Evolutionary conservation across 2,888 invertebrate genomes (phyloP).

Genomic region (Rutpela maculata): DNA sequence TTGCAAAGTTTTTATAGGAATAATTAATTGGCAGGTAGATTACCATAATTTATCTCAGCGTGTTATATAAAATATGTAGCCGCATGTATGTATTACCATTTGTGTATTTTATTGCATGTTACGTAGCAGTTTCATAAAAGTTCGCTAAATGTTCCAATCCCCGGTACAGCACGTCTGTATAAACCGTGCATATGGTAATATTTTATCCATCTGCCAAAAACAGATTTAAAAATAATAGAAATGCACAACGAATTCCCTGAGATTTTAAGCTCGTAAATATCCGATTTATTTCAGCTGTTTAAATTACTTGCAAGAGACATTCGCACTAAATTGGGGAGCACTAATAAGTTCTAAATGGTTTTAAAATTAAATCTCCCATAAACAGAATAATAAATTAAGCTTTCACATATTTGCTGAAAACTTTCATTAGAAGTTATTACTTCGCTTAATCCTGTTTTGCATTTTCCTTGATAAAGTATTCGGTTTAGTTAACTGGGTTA

Average conservation of each 20-base stretch:
- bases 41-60: too few relatives aligned
- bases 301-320: conserved; percentile 1
- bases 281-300: background rate
- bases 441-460: background rate
- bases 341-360: conserved; percentile 2
- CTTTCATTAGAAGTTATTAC: conserved; percentile 12
- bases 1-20: too few relatives aligned
- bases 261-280: background rate
- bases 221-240: background rate
- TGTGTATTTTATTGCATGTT: background rate
- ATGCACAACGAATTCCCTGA: background rate
- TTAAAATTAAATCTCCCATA: conserved; percentile 2
- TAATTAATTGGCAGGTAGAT: too few relatives aligned
- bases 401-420: conserved; percentile 4
- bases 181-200: background rate
- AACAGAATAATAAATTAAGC: conserved; percentile 14
- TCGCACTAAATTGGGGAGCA: background rate
- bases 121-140: background rate
- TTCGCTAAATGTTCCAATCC: background rate
- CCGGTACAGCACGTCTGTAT: background rate
- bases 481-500: background rate
- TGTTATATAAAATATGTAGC: too few relatives aligned
- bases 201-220: background rate
- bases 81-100: background rate
- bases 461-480: background rate